Evolutionary conservation across 2,797 vertebrate genomes (phyloP), one percentile per base, ranked within the genome.

Genomic region (Petrocephalus sullivani): DNA sequence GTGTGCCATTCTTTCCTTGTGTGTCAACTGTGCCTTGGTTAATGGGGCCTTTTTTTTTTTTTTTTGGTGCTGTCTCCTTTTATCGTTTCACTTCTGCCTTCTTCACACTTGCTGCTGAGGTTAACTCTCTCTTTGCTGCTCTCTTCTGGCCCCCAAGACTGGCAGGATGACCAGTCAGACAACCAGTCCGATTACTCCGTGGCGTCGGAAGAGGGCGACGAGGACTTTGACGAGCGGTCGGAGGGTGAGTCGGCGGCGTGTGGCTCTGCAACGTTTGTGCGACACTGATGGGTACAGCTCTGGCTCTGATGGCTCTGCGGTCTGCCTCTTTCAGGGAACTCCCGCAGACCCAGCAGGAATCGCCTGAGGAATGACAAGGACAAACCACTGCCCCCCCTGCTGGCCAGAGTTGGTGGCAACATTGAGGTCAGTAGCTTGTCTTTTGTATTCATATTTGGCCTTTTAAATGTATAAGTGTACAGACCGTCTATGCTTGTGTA

Each of bases 131-230:
- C 7, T 46, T 78, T 37, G 7, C 16, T 9, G 37, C 8, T 33
- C 54, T 53, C 19, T 37, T 54, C n/a, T 49, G 6, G 90, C 57
- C 46, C 89, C 94, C 92, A 93, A 99, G 98, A 99, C 94, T 99
- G 98, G 98, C 98, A 99, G 94, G 98, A 99, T 94, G 98, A 99
- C 94, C 98, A 99, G 93, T 99, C 98, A 37, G 98, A 99, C 93
- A 99, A 99, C 96, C 98, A 99, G 92, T 99, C 98, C 4, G 98
- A 99, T 93, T 99, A 99, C 91, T 99, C 98, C 0, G 98, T 99
- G 95, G 98, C 98, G 64, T 99, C 98, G 49, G 98, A 99, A 94
- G 98, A 99, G 93, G 98, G 98, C 67, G 98, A 99, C 0, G 98
- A 99, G 90, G 98, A 99, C 95, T 99, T 99, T 87, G 98, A 99